Conservation (phyloP, 1,140 invertebrate genomes). For the Heliothis subflexa region DNA sequence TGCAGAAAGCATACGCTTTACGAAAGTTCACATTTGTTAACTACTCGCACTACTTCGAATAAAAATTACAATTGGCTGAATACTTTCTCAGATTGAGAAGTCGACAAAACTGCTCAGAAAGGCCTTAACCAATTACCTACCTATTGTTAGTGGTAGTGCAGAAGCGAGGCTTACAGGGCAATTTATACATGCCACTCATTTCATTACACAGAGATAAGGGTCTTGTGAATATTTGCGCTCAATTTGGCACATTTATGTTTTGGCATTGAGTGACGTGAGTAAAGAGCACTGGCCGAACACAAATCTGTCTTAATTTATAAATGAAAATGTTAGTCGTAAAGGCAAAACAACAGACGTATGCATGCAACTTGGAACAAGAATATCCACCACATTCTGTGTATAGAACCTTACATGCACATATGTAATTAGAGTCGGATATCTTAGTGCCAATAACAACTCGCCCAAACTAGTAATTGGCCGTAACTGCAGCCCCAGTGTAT, state of each 20-base stretch:
- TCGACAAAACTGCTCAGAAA: constrained; percentile 15
- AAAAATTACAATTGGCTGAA: no score
- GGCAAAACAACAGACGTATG: background rate
- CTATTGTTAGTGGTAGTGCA: constrained; percentile 55
- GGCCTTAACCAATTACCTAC: constrained; percentile 53
- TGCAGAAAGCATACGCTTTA: no score
- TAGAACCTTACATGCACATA: background rate
- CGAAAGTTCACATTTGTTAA: no score
- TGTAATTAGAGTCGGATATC: constrained; percentile 31
- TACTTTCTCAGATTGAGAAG: no score
- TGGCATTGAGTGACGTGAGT: constrained; percentile 44
- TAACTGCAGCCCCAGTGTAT: constrained; percentile 35
- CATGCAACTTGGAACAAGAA: background rate
- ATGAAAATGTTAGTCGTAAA: background rate
- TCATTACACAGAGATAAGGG: constrained; percentile 73
- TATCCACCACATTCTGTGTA: background rate
- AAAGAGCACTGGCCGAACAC: constrained; percentile 20
- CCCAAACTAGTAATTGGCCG: constrained; percentile 31
- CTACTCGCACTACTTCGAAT: no score
- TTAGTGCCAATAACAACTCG: constrained; percentile 8
- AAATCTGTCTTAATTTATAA: constrained; percentile 39
- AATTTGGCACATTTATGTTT: constrained; percentile 63
- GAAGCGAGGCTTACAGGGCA: constrained; percentile 49
- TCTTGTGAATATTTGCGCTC: constrained; percentile 67
- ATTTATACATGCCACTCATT: constrained; percentile 70